Percentiles rank a stretch among this genome's conserved stretches.
Conservation (phyloP, 2,888 invertebrate species). For the Andrena chrysosceles region DNA sequence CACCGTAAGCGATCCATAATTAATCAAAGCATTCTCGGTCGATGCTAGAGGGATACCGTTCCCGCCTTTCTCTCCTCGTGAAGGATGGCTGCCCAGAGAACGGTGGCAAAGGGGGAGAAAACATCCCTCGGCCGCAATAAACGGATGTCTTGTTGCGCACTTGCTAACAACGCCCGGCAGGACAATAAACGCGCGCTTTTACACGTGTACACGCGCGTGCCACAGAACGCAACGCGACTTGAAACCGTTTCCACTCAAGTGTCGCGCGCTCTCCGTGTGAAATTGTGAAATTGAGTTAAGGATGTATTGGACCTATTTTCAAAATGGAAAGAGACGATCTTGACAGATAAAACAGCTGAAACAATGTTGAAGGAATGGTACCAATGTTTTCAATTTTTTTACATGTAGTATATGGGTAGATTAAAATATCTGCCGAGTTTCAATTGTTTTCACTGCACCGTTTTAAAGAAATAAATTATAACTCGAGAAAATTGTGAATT, state of each 20-base stretch:
- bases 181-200: conserved; percentile 78
- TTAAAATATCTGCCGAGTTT: too few species aligned
- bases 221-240: conserved; percentile 15
- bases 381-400: too few species aligned
- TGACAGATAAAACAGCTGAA: too few species aligned
- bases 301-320: too few species aligned
- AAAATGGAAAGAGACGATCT: too few species aligned
- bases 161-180: conserved; percentile 79
- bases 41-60: conserved; percentile 49
- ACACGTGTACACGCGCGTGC: conserved; percentile 58
- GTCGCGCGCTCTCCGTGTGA: background rate
- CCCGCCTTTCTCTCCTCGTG: conserved; percentile 40
- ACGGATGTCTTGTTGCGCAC: conserved; percentile 78
- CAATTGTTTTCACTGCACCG: too few species aligned
- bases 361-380: too few species aligned
- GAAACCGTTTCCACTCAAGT: conserved; percentile 36
- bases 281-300: too few species aligned
- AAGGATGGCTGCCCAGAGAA: conserved; percentile 18
- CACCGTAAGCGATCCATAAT: conserved; percentile 75
- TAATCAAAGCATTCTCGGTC: conserved; percentile 69
- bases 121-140: conserved; percentile 78
- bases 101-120: conserved; percentile 53
- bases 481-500: too few species aligned
- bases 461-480: too few species aligned
- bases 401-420: too few species aligned